A percentile compares a stretch with the other conserved stretches of the same genome.
These are phyloP conservation scores for Maconellicoccus hirsutus DNA, from an alignment of 1,140 invertebrate species.

Conservation along the genomic window DNA sequence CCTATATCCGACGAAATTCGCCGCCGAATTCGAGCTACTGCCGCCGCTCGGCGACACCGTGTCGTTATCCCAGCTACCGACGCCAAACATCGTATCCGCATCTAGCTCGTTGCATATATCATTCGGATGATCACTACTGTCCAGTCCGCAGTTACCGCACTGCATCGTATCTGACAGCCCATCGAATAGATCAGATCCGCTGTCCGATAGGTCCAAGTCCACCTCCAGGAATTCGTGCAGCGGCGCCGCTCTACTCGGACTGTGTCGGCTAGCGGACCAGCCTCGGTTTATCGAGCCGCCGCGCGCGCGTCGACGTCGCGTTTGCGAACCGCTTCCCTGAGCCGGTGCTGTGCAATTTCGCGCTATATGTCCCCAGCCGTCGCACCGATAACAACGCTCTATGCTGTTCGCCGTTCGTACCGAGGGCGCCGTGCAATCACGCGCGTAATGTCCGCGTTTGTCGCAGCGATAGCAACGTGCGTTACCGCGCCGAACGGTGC, in stretches of 20 bases:
- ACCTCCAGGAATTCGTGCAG: neutral
- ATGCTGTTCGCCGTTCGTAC: neutral
- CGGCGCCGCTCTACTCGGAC: neutral
- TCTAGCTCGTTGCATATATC: too few relatives aligned
- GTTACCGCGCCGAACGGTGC: constrained; percentile 41
- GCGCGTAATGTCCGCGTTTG: constrained; percentile 80
- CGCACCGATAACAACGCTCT: neutral
- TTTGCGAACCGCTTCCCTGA: too few relatives aligned
- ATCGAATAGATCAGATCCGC: neutral
- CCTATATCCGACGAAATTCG: neutral
- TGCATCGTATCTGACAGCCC: neutral
- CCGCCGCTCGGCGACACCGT: neutral
- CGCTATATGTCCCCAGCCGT: neutral
- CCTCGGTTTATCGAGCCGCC: constrained; percentile 38
- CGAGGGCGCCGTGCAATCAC: constrained; percentile 65
- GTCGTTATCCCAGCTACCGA: neutral
- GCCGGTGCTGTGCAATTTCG: neutral
- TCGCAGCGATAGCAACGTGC: constrained; percentile 94
- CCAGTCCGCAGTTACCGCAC: neutral
- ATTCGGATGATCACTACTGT: neutral
- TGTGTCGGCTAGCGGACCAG: neutral
- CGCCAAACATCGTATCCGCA: neutral
- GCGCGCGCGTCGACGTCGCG: constrained; percentile 31
- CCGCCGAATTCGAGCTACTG: neutral
- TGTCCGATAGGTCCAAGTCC: neutral